These are phyloP conservation scores for Procambarus virginalis DNA, from an alignment of 1,140 invertebrate species.

Conservation along the genomic window DNA sequence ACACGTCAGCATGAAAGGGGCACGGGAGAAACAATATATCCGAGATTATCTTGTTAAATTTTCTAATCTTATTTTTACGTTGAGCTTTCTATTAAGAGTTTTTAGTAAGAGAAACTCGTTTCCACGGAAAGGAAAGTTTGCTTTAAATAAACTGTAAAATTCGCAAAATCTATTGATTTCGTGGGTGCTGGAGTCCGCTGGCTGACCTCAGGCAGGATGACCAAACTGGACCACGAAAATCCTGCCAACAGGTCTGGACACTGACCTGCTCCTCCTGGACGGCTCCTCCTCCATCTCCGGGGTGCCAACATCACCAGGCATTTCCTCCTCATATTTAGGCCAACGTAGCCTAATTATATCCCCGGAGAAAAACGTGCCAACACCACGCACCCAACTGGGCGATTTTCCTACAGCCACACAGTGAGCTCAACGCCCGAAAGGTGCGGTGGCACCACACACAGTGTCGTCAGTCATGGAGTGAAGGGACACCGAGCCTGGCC, in stretches of 20 bases:
- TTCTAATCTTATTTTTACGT: no score
- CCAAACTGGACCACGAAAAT: no score
- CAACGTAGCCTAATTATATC: conserved; percentile 36
- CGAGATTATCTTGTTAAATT: no score
- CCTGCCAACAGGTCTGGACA: no score
- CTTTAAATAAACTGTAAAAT: neutral
- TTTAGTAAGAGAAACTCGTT: no score
- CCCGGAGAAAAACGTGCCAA: neutral
- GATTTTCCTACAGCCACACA: neutral
- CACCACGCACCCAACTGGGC: neutral
- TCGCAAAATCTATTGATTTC: neutral
- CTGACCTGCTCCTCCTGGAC: no score
- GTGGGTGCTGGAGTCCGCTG: neutral
- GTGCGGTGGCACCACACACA: neutral
- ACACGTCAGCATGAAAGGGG: no score
- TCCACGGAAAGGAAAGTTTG: neutral
- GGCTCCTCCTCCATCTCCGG: no score
- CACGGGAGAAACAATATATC: no score
- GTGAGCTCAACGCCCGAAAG: conserved; percentile 1
- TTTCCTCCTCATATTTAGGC: conserved; percentile 31
- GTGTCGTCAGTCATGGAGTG: conserved; percentile 27
- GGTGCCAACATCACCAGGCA: neutral
- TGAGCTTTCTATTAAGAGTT: no score
- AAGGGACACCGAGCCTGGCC: conserved; percentile 16
- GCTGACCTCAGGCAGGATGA: neutral